Evolutionary conservation across 1,140 invertebrate genomes (phyloP).

Genomic region (Pseudobourletiella spinata): DNA sequence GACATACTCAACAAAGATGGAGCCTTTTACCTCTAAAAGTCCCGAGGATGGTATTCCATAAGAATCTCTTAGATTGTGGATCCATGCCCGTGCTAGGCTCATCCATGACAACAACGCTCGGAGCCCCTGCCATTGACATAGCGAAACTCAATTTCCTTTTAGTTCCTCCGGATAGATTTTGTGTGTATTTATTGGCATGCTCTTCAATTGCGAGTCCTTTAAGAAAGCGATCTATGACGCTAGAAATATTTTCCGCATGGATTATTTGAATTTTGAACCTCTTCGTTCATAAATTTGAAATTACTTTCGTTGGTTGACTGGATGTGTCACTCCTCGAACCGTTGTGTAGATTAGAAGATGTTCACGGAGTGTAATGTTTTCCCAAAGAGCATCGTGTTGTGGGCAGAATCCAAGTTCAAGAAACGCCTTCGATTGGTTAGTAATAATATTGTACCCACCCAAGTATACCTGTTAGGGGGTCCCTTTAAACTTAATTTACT

Average conservation of each 20-base stretch:
- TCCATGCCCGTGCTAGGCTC: constrained; percentile 23
- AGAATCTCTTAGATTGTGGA: constrained; percentile 46
- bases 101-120: constrained; percentile 62
- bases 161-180: constrained; percentile 79
- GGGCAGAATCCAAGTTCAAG: constrained; percentile 73
- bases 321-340: constrained; percentile 66
- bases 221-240: constrained; percentile 60
- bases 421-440: constrained; percentile 56
- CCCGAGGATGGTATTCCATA: constrained; percentile 73
- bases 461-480: constrained; percentile 52
- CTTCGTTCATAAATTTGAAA: too few relatives aligned
- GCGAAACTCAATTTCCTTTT: constrained; percentile 80
- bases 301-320: too few relatives aligned
- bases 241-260: too few relatives aligned
- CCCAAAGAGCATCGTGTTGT: constrained; percentile 75
- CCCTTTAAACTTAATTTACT: too few relatives aligned
- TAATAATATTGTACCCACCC: constrained; percentile 56
- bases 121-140: constrained; percentile 75
- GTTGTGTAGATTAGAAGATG: constrained; percentile 70
- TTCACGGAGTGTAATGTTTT: constrained; percentile 70
- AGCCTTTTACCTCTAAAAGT: constrained; percentile 53
- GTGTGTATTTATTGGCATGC: constrained; percentile 64
- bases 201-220: constrained; percentile 68
- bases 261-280: too few relatives aligned
- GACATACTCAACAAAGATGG: too few relatives aligned